Percentiles rank a stretch among this genome's conserved stretches.
phyloP scores from a whole-genome alignment of 2,888 invertebrate genomes.

The Meta bourneti region DNA sequence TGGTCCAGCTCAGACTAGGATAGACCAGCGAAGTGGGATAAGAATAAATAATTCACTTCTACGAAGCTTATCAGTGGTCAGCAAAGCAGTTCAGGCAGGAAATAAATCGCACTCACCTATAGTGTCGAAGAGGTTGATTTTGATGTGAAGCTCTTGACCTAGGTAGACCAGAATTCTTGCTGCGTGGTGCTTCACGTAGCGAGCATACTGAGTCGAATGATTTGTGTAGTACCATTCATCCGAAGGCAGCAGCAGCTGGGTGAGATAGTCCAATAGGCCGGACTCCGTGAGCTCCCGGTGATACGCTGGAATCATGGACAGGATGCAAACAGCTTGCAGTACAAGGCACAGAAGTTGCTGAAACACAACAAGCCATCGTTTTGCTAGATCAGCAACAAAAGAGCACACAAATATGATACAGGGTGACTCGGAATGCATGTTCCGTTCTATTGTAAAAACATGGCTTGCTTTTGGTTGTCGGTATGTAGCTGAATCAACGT shows the following conservation, averaged over 20 bases:
- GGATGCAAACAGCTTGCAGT: slow-evolving; percentile 84
- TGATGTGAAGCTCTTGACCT: slow-evolving; percentile 84
- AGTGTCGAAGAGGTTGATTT: slow-evolving; percentile 84
- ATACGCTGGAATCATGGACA: slow-evolving; percentile 84
- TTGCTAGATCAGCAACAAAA: neutral
- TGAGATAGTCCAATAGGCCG: slow-evolving; percentile 84
- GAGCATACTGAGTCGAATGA: slow-evolving; percentile 85
- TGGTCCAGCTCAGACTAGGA: no score
- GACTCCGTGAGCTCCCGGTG: slow-evolving; percentile 84
- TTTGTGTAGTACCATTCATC: slow-evolving; percentile 87
- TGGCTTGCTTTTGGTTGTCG: neutral
- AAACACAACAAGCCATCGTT: slow-evolving; percentile 72
- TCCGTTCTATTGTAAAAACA: neutral
- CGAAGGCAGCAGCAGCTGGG: slow-evolving; percentile 85
- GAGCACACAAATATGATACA: no score
- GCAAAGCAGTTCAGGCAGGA: no score
- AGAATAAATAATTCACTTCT: no score
- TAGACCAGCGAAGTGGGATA: no score
- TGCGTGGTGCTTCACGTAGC: slow-evolving; percentile 85
- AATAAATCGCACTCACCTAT: slow-evolving; percentile 80
- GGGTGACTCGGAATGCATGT: neutral
- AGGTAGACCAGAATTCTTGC: slow-evolving; percentile 85
- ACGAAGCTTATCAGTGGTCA: no score
- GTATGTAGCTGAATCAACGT: neutral
- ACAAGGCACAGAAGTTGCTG: slow-evolving; percentile 85